phyloP scores from a whole-genome alignment of 2,113 vertebrate genomes.

The Saccopteryx leptura region DNA sequence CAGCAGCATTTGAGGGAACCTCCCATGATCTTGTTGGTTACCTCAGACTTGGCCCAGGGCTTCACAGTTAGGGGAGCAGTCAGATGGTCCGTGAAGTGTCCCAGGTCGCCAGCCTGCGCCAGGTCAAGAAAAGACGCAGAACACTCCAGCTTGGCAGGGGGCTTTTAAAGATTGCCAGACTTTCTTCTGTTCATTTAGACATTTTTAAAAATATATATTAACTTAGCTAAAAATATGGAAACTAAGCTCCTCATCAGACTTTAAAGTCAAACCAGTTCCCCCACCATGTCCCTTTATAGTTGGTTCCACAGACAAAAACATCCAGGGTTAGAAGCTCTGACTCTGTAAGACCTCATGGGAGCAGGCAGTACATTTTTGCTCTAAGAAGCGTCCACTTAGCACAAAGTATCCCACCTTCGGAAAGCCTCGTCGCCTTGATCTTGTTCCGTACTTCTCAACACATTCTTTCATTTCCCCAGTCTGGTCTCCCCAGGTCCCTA shows the following conservation, averaged over 20 bases:
- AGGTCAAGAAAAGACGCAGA: background rate
- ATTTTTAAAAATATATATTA: background rate
- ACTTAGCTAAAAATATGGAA: conserved; percentile 53
- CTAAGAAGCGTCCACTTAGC: background rate
- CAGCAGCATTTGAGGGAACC: background rate
- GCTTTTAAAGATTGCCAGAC: background rate
- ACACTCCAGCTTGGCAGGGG: background rate
- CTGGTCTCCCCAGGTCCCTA: background rate
- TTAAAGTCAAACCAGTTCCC: conserved; percentile 37
- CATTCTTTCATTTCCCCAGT: background rate
- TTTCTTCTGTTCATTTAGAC: conserved; percentile 38
- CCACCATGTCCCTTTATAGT: background rate
- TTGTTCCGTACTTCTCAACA: background rate
- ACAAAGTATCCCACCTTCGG: background rate
- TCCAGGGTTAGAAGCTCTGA: background rate
- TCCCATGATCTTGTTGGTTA: background rate
- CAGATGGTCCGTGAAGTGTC: background rate
- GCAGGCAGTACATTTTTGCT: background rate
- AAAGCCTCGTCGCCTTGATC: background rate
- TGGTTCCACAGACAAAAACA: conserved; percentile 38
- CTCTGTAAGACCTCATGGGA: background rate
- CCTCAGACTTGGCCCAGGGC: background rate
- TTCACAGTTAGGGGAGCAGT: background rate
- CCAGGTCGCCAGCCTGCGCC: background rate
- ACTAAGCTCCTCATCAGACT: background rate